These are phyloP conservation scores for Corythoichthys intestinalis DNA, from an alignment of 2,113 vertebrate species.

Conservation along the genomic window DNA sequence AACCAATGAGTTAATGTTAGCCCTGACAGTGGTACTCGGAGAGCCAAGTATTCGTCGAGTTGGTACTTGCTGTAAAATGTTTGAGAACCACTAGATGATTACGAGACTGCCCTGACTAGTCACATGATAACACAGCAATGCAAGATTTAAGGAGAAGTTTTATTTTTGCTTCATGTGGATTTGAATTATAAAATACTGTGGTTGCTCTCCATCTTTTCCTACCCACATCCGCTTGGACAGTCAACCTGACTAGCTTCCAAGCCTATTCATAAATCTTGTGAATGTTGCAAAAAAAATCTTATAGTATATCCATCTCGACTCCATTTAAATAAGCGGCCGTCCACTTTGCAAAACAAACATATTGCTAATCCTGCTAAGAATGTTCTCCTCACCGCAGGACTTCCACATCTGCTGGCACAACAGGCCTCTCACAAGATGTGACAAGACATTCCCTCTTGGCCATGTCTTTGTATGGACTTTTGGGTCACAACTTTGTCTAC, in stretches of 20 bases:
- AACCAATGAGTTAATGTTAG: no score
- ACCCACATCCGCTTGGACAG: constrained; percentile 22
- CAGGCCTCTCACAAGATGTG: constrained; percentile 34
- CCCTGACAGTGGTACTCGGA: no score
- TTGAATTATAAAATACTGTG: constrained; percentile 13
- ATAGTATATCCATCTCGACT: constrained; percentile 23
- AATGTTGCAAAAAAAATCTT: constrained; percentile 29
- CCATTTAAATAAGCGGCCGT: constrained; percentile 23
- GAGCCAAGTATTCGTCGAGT: no score
- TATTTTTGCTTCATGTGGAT: constrained; percentile 2
- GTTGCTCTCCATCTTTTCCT: constrained; percentile 12
- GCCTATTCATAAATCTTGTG: constrained; percentile 24
- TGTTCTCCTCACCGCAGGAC: constrained; percentile 52
- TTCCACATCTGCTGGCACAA: constrained; percentile 31
- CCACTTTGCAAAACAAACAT: constrained; percentile 54
- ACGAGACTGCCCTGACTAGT: background rate
- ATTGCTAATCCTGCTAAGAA: constrained; percentile 57
- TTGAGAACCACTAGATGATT: no score
- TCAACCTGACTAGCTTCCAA: constrained; percentile 4
- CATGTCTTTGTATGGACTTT: constrained; percentile 24
- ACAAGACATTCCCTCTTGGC: constrained; percentile 23
- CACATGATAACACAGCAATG: background rate
- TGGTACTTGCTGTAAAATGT: no score
- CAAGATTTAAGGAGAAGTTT: constrained; percentile 1
- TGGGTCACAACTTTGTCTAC: constrained; percentile 24